phyloP scores from a whole-genome alignment of 1,140 invertebrate species.

The Oscheius sp. region DNA sequence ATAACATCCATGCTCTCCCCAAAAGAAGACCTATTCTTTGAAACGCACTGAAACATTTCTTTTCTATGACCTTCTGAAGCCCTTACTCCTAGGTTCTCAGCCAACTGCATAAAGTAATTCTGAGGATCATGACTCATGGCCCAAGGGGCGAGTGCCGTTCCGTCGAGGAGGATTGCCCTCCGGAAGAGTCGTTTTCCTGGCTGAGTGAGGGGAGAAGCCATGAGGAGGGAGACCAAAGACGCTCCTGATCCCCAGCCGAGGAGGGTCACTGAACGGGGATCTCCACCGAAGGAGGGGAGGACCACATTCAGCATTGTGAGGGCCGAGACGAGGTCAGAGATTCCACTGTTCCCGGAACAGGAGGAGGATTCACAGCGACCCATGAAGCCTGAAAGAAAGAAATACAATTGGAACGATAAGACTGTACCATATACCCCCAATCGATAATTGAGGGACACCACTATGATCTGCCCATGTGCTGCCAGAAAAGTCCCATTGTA shows the following conservation, averaged over 20 bases:
- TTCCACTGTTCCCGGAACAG: conserved; percentile 56
- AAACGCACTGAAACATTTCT: conserved; percentile 25
- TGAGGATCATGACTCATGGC: conserved; percentile 56
- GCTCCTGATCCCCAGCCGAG: conserved; percentile 59
- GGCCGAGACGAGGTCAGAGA: conserved; percentile 59
- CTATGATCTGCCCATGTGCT: conserved; percentile 55
- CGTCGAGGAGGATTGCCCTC: conserved; percentile 57
- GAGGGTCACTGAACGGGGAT: conserved; percentile 62
- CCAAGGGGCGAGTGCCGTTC: conserved; percentile 56
- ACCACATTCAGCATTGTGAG: conserved; percentile 63
- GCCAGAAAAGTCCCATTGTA: conserved; percentile 57
- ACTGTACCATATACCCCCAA: conserved; percentile 51
- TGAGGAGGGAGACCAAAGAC: conserved; percentile 54
- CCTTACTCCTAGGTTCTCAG: conserved; percentile 47
- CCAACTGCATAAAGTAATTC: conserved; percentile 53
- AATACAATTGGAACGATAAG: background rate
- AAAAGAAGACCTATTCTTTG: background rate
- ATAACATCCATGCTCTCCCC: conserved; percentile 10
- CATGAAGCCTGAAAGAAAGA: conserved; percentile 48
- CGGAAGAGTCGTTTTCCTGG: conserved; percentile 56
- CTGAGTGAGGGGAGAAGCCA: conserved; percentile 60
- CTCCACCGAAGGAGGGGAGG: conserved; percentile 62
- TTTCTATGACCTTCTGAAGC: background rate
- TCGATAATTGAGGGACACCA: conserved; percentile 60
- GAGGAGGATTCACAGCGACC: conserved; percentile 57